phyloP scores from a whole-genome alignment of 2,888 invertebrate species.

The Xanthia togata region DNA sequence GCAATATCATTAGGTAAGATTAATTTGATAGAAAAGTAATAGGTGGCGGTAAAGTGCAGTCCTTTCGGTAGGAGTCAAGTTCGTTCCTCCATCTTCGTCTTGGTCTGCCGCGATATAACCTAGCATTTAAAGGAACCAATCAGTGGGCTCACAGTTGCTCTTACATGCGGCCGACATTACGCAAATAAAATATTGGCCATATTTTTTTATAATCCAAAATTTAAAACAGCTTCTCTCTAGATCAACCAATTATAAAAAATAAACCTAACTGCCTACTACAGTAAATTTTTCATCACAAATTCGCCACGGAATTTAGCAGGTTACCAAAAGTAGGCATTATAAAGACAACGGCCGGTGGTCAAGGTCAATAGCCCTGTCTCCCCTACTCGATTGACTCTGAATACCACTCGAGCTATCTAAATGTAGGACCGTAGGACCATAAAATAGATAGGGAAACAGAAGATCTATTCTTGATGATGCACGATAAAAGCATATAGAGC shows the following conservation, averaged over 20 bases:
- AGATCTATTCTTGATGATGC: constrained; percentile 33
- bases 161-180: too few relatives aligned
- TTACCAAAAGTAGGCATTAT: constrained; percentile 46
- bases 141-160: too few relatives aligned
- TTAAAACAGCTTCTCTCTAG: neutral
- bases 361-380: constrained; percentile 56
- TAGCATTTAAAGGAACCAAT: neutral
- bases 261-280: neutral
- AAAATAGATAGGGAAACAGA: constrained; percentile 34
- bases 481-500: neutral
- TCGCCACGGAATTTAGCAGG: constrained; percentile 7
- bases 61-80: neutral
- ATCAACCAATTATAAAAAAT: constrained; percentile 24
- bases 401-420: constrained; percentile 54
- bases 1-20: constrained; percentile 1
- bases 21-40: neutral
- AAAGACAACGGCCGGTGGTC: constrained; percentile 43
- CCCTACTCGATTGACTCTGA: constrained; percentile 62
- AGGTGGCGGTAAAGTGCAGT: neutral
- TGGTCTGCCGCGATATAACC: too few relatives aligned
- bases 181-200: neutral
- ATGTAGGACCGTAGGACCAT: constrained; percentile 26
- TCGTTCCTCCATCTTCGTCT: neutral
- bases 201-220: too few relatives aligned
- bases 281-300: constrained; percentile 11